Evolutionary conservation across 2,888 invertebrate species (phyloP).

Genomic region (Portevinia maculata): DNA sequence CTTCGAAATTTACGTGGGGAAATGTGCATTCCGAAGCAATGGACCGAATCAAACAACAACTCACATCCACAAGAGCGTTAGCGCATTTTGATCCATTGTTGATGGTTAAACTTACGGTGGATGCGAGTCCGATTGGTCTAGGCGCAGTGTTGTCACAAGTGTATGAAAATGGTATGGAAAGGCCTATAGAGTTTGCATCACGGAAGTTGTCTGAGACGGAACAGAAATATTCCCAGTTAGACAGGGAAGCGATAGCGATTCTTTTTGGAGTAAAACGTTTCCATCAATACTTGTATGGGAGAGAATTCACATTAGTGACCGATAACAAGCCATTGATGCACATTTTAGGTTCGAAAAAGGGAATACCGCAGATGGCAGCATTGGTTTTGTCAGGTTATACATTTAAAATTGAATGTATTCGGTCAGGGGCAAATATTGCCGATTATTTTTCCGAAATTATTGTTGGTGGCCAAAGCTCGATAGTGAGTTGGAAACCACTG

Average conservation of each 20-base stretch:
- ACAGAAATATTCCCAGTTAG: conserved; percentile 76
- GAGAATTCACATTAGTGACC: conserved; percentile 78
- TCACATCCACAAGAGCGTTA: not conserved
- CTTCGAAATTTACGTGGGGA: conserved; percentile 5
- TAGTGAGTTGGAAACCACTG: conserved; percentile 27
- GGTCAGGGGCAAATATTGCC: too few relatives aligned
- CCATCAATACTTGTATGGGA: conserved; percentile 79
- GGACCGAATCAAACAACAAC: not conserved
- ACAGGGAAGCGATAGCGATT: conserved; percentile 77
- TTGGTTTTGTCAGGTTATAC: too few relatives aligned
- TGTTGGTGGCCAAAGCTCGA: conserved; percentile 55
- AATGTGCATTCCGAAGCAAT: not conserved
- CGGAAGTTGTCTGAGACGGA: conserved; percentile 75
- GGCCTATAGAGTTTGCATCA: conserved; percentile 79
- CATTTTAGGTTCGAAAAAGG: too few relatives aligned
- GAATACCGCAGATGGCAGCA: too few relatives aligned
- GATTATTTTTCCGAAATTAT: conserved; percentile 15
- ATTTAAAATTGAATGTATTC: too few relatives aligned
- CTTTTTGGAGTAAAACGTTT: conserved; percentile 79
- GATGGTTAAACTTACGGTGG: not conserved
- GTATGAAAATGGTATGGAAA: conserved; percentile 69
- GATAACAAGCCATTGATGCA: too few relatives aligned
- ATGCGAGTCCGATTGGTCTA: not conserved
- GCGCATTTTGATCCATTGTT: not conserved
- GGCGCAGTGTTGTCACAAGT: not conserved